A percentile compares a stretch with the other conserved stretches of the same genome.
Evolutionary conservation across 2,113 vertebrate species (phyloP).

Genomic region (Serinus canaria): DNA sequence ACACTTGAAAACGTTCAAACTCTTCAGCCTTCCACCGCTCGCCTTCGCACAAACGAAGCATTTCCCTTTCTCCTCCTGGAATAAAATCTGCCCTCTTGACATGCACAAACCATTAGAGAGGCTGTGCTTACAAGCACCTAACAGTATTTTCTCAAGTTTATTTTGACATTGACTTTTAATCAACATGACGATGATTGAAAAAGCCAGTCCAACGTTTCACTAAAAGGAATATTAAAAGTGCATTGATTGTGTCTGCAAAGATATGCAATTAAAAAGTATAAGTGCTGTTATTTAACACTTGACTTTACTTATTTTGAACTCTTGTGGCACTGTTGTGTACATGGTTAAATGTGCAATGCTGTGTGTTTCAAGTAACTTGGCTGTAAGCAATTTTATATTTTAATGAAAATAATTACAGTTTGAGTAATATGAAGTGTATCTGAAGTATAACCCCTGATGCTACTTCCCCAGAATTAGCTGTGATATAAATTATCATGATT

Average conservation of each 20-base stretch:
- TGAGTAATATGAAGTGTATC: constrained; percentile 75
- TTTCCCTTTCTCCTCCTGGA: constrained; percentile 55
- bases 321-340: constrained; percentile 63
- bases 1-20: constrained; percentile 48
- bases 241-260: constrained; percentile 74
- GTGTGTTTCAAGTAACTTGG: constrained; percentile 72
- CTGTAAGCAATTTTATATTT: constrained; percentile 77
- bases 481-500: constrained; percentile 78
- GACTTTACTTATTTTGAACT: constrained; percentile 75
- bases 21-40: constrained; percentile 24
- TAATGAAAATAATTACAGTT: constrained; percentile 82
- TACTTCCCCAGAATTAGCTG: constrained; percentile 71
- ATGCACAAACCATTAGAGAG: constrained; percentile 60
- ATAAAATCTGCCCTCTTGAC: constrained; percentile 67
- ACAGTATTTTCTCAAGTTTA: constrained; percentile 65
- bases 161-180: constrained; percentile 74
- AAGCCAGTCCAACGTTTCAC: constrained; percentile 49
- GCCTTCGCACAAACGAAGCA: constrained; percentile 38
- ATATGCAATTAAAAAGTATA: constrained; percentile 78
- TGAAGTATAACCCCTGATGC: constrained; percentile 71
- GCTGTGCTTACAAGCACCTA: constrained; percentile 73
- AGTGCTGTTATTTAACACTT: constrained; percentile 75
- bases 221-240: constrained; percentile 68
- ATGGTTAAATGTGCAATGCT: constrained; percentile 61
- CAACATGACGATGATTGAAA: constrained; percentile 66